Evolutionary conservation across 2,113 vertebrate genomes (phyloP).

Genomic region (Corydoras sp.): DNA sequence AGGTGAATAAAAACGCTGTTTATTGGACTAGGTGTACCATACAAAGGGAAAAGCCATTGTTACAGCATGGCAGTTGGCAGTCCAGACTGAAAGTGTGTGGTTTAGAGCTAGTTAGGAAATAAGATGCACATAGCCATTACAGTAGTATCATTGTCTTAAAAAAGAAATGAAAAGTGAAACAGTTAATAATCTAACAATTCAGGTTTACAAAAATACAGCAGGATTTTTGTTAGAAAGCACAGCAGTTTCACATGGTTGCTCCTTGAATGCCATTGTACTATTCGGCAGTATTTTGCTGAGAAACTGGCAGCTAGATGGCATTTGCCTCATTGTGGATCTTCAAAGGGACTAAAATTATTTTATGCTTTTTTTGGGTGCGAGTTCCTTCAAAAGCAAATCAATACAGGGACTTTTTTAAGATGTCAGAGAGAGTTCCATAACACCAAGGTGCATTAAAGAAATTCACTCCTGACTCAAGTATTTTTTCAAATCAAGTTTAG

Average conservation of each 20-base stretch:
- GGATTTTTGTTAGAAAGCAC: constrained; percentile 72
- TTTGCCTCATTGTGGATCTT: too few relatives aligned
- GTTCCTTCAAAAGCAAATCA: too few relatives aligned
- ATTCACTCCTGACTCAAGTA: too few relatives aligned
- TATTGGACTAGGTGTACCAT: constrained; percentile 82
- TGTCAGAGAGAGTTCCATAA: too few relatives aligned
- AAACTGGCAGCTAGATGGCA: constrained; percentile 23
- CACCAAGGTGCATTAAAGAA: too few relatives aligned
- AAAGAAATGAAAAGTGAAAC: constrained; percentile 57
- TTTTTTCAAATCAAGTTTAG: too few relatives aligned
- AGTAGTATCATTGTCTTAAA: constrained; percentile 18
- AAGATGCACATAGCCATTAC: constrained; percentile 36
- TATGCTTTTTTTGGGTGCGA: too few relatives aligned
- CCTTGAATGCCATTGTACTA: constrained; percentile 59
- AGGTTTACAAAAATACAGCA: constrained; percentile 79
- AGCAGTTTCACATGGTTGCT: constrained; percentile 59
- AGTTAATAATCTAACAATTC: constrained; percentile 72
- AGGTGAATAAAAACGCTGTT: constrained; percentile 81
- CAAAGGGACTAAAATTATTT: too few relatives aligned
- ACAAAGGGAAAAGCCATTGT: constrained; percentile 76
- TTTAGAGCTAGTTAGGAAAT: constrained; percentile 18
- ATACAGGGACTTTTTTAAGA: too few relatives aligned
- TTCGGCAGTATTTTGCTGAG: constrained; percentile 42
- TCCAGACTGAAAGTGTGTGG: constrained; percentile 37
- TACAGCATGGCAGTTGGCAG: constrained; percentile 76